These are phyloP conservation scores for Atlantisia rogersi DNA, from an alignment of 2,113 vertebrate species.

Conservation along the genomic window DNA sequence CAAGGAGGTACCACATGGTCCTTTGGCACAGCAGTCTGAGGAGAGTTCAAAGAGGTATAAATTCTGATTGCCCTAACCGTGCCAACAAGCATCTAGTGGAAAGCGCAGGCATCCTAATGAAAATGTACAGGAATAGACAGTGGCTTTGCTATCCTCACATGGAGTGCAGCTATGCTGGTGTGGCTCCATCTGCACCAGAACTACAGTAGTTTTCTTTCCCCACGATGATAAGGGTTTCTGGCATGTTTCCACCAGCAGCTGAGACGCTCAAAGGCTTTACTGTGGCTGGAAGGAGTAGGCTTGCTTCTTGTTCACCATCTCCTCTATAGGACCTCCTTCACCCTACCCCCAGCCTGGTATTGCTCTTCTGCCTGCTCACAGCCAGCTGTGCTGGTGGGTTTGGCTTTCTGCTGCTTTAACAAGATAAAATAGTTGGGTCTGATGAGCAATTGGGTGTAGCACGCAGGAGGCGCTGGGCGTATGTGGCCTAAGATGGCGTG, in stretches of 20 bases:
- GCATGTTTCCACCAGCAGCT: not conserved
- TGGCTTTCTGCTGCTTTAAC: not conserved
- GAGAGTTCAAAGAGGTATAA: not conserved
- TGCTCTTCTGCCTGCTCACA: not conserved
- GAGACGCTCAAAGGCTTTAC: not conserved
- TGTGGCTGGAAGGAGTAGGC: not conserved
- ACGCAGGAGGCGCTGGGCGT: rapidly evolving
- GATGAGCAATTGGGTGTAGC: not conserved
- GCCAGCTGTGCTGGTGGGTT: not conserved
- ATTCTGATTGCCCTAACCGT: not conserved
- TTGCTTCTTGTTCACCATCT: not conserved
- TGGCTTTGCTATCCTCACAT: rapidly evolving
- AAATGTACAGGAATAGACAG: not conserved
- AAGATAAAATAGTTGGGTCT: not conserved
- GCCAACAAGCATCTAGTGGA: not conserved
- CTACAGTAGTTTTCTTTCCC: not conserved
- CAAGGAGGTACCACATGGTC: not conserved
- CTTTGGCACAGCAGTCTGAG: not conserved
- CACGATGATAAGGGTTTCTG: not conserved
- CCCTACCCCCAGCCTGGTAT: not conserved
- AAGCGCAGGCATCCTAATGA: not conserved
- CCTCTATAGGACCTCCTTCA: not conserved
- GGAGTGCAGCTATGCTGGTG: not conserved
- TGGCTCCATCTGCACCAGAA: not conserved
- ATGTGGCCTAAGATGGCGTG: not conserved